A percentile compares a stretch with the other conserved stretches of the same genome.
phyloP scores from a whole-genome alignment of 2,888 invertebrate genomes.

The Eupithecia pulchellata region DNA sequence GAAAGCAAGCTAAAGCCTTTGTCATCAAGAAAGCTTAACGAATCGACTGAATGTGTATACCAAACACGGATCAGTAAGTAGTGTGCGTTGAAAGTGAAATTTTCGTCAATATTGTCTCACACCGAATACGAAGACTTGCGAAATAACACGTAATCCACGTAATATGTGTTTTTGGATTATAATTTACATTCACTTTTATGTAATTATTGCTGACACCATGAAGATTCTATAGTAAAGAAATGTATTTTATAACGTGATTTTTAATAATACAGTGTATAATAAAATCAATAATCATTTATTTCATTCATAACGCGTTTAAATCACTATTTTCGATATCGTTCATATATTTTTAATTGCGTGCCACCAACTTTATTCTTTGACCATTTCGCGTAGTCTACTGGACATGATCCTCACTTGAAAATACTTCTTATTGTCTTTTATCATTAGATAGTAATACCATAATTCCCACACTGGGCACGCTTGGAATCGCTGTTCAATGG shows the following conservation, averaged over 20 bases:
- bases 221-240: too few species aligned
- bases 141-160: conserved; percentile 47
- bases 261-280: too few species aligned
- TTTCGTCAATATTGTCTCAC: conserved; percentile 71
- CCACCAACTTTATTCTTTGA: not conserved
- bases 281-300: too few species aligned
- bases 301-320: too few species aligned
- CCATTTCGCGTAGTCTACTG: too few species aligned
- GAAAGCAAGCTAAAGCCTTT: conserved; percentile 42
- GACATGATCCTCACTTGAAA: too few species aligned
- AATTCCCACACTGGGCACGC: too few species aligned
- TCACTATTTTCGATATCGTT: not conserved
- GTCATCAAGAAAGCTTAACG: conserved; percentile 62
- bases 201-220: not conserved
- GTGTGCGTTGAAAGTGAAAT: conserved; percentile 72
- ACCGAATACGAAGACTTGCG: conserved; percentile 49
- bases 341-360: not conserved
- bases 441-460: too few species aligned
- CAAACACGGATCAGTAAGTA: conserved; percentile 26
- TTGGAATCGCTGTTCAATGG: too few species aligned
- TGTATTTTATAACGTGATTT: not conserved
- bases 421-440: too few species aligned
- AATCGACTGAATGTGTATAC: conserved; percentile 49
- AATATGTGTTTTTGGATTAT: conserved; percentile 34
- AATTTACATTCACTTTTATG: conserved; percentile 22